phyloP scores from a whole-genome alignment of 2,888 invertebrate species.

The Drosophila anceps region DNA sequence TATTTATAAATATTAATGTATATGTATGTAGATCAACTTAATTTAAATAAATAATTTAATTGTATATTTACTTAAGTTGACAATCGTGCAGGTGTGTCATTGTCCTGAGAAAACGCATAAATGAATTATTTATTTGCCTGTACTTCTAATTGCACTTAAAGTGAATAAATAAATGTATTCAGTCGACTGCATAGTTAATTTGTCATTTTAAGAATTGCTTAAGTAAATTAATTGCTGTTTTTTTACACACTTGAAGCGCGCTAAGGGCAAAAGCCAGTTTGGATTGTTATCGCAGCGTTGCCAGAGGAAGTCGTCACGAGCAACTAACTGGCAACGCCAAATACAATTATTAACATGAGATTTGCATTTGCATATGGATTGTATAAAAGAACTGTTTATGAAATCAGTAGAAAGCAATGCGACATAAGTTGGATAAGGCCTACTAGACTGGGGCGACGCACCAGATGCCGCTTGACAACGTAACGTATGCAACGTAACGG shows the following conservation, averaged over 20 bases:
- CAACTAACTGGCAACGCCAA: constrained; percentile 21
- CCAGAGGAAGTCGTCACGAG: constrained; percentile 7
- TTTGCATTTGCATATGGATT: constrained; percentile 41
- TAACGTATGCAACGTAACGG: constrained; percentile 73
- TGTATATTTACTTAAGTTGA: not conserved
- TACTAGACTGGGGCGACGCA: not conserved
- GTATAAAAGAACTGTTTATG: constrained; percentile 44
- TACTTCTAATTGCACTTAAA: not conserved
- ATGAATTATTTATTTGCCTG: constrained; percentile 6
- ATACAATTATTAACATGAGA: not conserved
- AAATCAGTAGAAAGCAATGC: constrained; percentile 47
- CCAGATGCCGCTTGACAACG: constrained; percentile 38
- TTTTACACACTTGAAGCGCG: constrained; percentile 11
- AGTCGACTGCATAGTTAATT: not conserved
- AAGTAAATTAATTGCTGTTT: not conserved
- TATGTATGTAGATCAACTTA: too few relatives aligned
- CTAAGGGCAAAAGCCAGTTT: constrained; percentile 3
- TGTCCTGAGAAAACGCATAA: constrained; percentile 3
- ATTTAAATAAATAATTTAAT: not conserved
- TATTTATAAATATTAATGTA: not conserved
- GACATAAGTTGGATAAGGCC: constrained; percentile 39
- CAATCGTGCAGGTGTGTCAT: not conserved
- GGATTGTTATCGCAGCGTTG: not conserved
- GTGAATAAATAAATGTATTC: not conserved
- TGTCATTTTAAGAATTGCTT: constrained; percentile 1